Evolutionary conservation across 2,888 invertebrate species (phyloP).

Genomic region (Drosophila melanosoma): DNA sequence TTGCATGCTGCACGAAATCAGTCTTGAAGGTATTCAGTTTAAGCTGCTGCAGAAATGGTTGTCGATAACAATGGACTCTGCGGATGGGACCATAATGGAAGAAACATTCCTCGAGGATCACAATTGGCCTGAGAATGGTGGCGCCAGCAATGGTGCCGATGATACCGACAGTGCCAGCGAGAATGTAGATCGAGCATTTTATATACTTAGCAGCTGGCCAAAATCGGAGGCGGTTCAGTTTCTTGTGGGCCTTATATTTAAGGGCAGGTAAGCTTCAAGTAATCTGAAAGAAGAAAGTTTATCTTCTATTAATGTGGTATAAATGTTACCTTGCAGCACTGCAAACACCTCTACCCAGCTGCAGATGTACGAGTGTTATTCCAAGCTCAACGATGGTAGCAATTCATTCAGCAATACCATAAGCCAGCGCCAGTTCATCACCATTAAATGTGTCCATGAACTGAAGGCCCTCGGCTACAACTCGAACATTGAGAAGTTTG

Average conservation of each 20-base stretch:
- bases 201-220: constrained; percentile 84
- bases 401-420: constrained; percentile 78
- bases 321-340: constrained; percentile 46
- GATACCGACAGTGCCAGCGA: constrained; percentile 71
- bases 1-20: constrained; percentile 79
- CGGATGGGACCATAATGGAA: constrained; percentile 79
- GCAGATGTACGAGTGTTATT: constrained; percentile 84
- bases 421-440: constrained; percentile 82
- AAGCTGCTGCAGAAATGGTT: constrained; percentile 84
- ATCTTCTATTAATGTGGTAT: not conserved
- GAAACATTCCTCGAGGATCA: constrained; percentile 84
- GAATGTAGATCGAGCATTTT: constrained; percentile 83
- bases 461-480: constrained; percentile 84
- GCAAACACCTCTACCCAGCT: constrained; percentile 82
- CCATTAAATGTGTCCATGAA: constrained; percentile 84
- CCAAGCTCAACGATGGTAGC: constrained; percentile 83
- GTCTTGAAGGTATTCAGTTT: constrained; percentile 81
- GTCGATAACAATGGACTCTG: constrained; percentile 74
- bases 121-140: constrained; percentile 55
- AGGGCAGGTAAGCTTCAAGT: constrained; percentile 78
- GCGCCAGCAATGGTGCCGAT: constrained; percentile 33
- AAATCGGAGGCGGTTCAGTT: constrained; percentile 81
- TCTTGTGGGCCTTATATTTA: constrained; percentile 82
- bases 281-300: not conserved
- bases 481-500: constrained; percentile 83